phyloP scores from a whole-genome alignment of 1,140 invertebrate species.

The Coptotermes formosanus region DNA sequence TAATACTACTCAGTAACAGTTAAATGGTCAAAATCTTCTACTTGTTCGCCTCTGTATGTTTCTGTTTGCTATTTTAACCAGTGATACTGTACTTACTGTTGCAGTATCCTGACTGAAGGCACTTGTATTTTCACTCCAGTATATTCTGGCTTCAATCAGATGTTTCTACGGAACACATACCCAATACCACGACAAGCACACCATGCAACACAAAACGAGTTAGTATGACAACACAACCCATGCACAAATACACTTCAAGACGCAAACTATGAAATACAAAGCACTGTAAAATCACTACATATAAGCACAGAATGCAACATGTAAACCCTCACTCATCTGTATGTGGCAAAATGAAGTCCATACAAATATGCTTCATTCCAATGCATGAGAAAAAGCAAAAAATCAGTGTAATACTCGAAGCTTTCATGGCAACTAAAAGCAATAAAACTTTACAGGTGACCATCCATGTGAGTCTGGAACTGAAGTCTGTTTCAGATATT shows the following conservation, averaged over 20 bases:
- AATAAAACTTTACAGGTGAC: too few relatives aligned
- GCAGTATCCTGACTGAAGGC: constrained; percentile 46
- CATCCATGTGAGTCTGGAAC: too few relatives aligned
- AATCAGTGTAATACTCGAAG: too few relatives aligned
- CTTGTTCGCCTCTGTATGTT: too few relatives aligned
- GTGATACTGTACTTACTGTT: not conserved
- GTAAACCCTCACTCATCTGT: not conserved
- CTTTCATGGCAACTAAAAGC: too few relatives aligned
- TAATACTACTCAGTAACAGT: too few relatives aligned
- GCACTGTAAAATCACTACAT: constrained; percentile 22
- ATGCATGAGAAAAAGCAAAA: too few relatives aligned
- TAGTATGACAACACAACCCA: not conserved
- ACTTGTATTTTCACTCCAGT: constrained; percentile 55
- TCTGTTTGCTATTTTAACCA: not conserved
- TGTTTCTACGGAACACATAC: constrained; percentile 59
- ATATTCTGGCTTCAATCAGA: constrained; percentile 60
- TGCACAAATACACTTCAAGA: constrained; percentile 11
- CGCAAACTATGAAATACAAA: constrained; percentile 30
- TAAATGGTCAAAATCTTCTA: too few relatives aligned
- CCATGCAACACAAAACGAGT: constrained; percentile 38
- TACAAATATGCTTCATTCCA: too few relatives aligned
- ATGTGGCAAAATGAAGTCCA: not conserved
- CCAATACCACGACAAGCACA: constrained; percentile 47
- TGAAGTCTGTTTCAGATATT: too few relatives aligned
- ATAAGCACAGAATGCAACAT: constrained; percentile 18